Conservation (phyloP, 2,797 vertebrate species). For the Arvicola amphibius region DNA sequence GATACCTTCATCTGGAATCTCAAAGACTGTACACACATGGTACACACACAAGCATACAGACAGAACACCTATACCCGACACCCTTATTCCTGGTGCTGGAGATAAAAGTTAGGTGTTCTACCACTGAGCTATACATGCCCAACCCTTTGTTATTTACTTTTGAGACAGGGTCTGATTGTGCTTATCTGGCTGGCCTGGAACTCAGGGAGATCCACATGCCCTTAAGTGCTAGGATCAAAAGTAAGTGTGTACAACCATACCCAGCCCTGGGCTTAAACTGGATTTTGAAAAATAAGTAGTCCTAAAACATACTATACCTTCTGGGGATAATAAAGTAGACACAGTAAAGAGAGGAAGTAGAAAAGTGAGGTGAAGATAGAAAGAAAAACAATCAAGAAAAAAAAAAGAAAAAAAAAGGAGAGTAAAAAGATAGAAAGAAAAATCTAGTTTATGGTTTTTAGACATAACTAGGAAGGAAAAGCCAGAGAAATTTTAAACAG, state of each 20-base stretch:
- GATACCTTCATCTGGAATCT: background rate
- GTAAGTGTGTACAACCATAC: background rate
- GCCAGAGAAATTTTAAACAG: constrained; percentile 21
- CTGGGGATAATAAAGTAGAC: background rate
- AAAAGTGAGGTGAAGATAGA: background rate
- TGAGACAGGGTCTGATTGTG: background rate
- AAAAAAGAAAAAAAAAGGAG: too few species aligned
- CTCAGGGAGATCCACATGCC: background rate
- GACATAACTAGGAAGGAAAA: background rate
- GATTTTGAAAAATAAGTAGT: constrained; percentile 42
- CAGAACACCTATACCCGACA: background rate
- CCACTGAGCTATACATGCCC: background rate
- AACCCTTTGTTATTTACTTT: background rate
- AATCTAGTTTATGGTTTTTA: constrained; percentile 20
- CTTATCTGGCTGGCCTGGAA: background rate
- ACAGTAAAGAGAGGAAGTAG: background rate
- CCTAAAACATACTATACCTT: constrained; percentile 4
- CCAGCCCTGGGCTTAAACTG: background rate
- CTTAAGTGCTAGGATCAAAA: background rate
- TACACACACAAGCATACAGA: background rate
- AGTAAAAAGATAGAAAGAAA: constrained; percentile 43
- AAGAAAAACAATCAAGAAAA: too few species aligned
- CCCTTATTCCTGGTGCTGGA: background rate
- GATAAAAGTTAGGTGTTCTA: background rate
- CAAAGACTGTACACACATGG: background rate